These are phyloP conservation scores for Geotrypetes seraphini DNA, from an alignment of 2,797 vertebrate species.

Conservation along the genomic window DNA sequence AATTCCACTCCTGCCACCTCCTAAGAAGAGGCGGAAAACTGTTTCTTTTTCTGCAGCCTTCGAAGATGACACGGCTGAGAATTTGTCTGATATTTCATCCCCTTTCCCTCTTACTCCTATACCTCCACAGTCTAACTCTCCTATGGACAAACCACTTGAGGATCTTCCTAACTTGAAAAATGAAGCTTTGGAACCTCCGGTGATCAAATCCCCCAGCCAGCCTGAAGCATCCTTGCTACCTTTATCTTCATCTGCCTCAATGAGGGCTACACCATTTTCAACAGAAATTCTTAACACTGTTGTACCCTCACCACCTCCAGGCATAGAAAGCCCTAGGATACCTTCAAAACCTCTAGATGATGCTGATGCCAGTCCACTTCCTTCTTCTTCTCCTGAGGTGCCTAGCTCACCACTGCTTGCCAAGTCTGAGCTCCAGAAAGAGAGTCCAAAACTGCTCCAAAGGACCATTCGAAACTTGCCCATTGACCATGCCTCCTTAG, in stretches of 20 bases:
- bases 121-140: conserved; percentile 36
- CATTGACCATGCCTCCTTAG: conserved; percentile 78
- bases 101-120: conserved; percentile 41
- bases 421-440: conserved; percentile 9
- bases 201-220: conserved; percentile 43
- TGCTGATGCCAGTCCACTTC: conserved; percentile 11
- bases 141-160: too few species aligned
- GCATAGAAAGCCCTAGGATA: conserved; percentile 21
- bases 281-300: too few species aligned
- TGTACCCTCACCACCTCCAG: background rate
- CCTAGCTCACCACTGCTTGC: conserved; percentile 9
- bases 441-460: conserved; percentile 44
- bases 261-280: too few species aligned
- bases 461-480: conserved; percentile 82
- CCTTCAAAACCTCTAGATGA: conserved; percentile 15
- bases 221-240: too few species aligned
- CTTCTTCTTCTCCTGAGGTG: conserved; percentile 18
- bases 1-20: conserved; percentile 70
- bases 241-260: too few species aligned
- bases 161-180: too few species aligned
- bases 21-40: conserved; percentile 83
- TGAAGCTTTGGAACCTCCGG: conserved; percentile 3
- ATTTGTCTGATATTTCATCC: conserved; percentile 7
- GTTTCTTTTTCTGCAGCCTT: conserved; percentile 75
- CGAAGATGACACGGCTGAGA: conserved; percentile 27